phyloP scores from a whole-genome alignment of 2,113 vertebrate genomes.

The Castor canadensis region DNA sequence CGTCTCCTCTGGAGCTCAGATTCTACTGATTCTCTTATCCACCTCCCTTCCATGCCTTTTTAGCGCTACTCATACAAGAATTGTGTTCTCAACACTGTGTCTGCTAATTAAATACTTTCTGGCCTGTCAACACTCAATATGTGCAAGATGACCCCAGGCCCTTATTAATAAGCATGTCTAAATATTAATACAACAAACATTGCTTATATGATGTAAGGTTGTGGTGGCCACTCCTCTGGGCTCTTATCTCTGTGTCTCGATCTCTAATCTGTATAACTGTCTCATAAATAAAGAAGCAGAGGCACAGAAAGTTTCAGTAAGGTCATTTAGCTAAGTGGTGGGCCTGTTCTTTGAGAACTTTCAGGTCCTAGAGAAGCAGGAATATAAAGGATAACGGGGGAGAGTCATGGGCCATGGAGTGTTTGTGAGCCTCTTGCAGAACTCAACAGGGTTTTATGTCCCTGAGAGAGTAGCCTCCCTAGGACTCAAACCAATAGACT shows the following conservation, averaged over 20 bases:
- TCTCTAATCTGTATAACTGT: neutral
- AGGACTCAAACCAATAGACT: neutral
- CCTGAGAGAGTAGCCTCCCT: neutral
- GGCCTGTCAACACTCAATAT: neutral
- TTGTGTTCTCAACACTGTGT: neutral
- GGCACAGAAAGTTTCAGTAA: neutral
- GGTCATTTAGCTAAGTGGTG: neutral
- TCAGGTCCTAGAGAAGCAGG: neutral
- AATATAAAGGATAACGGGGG: neutral
- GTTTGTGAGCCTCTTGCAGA: neutral
- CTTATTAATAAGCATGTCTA: neutral
- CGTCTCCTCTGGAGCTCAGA: neutral
- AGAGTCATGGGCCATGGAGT: neutral
- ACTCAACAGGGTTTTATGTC: neutral
- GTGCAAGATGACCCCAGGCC: neutral
- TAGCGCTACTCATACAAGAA: no score
- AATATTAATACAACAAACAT: neutral
- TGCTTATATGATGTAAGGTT: neutral
- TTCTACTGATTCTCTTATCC: neutral
- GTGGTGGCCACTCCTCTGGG: neutral
- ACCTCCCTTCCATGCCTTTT: neutral
- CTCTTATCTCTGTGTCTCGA: neutral
- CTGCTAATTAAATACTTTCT: neutral
- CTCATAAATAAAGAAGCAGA: neutral
- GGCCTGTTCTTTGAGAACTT: neutral